phyloP scores from a whole-genome alignment of 2,888 invertebrate genomes.

The Drosophila testacea region DNA sequence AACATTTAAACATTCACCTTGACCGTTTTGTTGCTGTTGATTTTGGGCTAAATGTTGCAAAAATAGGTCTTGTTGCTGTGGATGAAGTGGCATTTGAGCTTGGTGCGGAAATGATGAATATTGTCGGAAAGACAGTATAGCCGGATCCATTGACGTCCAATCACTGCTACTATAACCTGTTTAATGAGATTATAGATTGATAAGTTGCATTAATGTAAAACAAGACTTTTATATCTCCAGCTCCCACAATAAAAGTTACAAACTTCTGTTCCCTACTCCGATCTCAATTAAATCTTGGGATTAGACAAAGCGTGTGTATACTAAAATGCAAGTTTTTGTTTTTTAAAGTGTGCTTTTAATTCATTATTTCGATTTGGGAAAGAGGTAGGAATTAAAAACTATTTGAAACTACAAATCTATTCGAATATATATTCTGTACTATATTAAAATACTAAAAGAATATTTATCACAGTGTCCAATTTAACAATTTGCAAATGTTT shows the following conservation, averaged over 20 bases:
- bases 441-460: no score
- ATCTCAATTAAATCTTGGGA: no score
- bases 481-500: no score
- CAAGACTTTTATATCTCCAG: no score
- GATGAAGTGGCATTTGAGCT: slow-evolving; percentile 76
- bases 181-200: not conserved
- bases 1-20: slow-evolving; percentile 56
- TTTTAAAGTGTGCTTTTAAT: no score
- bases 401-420: not conserved
- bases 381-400: not conserved
- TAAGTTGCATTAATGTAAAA: not conserved
- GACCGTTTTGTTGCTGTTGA: slow-evolving; percentile 73
- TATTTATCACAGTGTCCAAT: no score
- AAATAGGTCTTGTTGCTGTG: slow-evolving; percentile 83
- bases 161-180: slow-evolving; percentile 88
- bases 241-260: no score
- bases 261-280: no score
- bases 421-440: not conserved
- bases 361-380: no score
- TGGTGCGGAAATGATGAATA: slow-evolving; percentile 85
- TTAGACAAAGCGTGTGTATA: no score
- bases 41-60: slow-evolving; percentile 83
- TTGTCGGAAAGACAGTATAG: slow-evolving; percentile 88
- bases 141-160: slow-evolving; percentile 97
- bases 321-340: no score